These are phyloP conservation scores for Dicerorhinus sumatrensis DNA, from an alignment of 2,113 vertebrate species.

Conservation along the genomic window DNA sequence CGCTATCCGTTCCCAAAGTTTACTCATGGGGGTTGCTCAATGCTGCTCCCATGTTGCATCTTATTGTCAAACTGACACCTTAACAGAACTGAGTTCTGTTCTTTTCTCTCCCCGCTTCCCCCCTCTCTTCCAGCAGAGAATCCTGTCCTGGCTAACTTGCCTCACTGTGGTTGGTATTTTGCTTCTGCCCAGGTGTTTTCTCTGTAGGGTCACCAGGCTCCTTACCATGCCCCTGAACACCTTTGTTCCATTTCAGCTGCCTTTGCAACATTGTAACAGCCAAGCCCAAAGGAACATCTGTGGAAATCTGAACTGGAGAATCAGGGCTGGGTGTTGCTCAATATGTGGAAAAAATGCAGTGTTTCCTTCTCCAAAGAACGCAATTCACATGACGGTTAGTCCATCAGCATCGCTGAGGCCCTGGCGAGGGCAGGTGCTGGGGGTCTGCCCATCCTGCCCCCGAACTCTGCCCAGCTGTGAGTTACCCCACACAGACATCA, in stretches of 20 bases:
- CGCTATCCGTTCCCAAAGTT: background rate
- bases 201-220: background rate
- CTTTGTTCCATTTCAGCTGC: background rate
- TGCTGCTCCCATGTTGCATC: rapidly evolving
- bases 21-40: background rate
- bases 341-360: conserved; percentile 25
- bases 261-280: background rate
- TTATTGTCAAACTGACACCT: rapidly evolving
- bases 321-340: conserved; percentile 51
- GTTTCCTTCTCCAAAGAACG: background rate
- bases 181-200: background rate
- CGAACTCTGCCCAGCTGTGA: background rate
- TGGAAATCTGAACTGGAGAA: background rate
- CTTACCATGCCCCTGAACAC: rapidly evolving
- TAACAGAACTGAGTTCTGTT: rapidly evolving
- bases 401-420: rapidly evolving
- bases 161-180: rapidly evolving
- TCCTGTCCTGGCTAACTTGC: too few relatives aligned
- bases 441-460: background rate
- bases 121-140: too few relatives aligned
- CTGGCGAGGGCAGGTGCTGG: background rate
- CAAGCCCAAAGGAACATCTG: background rate
- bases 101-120: rapidly evolving
- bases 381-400: rapidly evolving
- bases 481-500: rapidly evolving